Evolutionary conservation across 2,888 invertebrate genomes (phyloP).

Genomic region (Electrophaes corylata): DNA sequence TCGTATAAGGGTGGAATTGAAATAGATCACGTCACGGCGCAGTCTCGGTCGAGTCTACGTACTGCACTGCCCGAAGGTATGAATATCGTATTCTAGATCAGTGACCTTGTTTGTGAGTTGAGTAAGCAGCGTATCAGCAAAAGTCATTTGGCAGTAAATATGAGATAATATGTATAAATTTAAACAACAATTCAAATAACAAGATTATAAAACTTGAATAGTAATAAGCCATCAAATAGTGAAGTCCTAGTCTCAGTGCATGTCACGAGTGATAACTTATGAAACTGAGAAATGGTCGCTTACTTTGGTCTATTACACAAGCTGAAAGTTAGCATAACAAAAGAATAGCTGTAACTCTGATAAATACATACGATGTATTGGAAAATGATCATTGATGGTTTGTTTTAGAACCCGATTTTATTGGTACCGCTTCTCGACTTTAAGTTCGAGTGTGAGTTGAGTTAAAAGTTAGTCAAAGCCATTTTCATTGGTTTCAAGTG

Average conservation of each 20-base stretch:
- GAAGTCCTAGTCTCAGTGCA: too few species aligned
- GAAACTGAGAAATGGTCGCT: too few species aligned
- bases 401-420: constrained; percentile 62
- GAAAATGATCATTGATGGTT: constrained; percentile 38
- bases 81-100: constrained; percentile 45
- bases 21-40: constrained; percentile 46
- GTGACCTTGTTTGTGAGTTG: constrained; percentile 49
- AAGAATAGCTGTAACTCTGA: too few species aligned
- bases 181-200: too few species aligned
- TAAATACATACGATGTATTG: neutral
- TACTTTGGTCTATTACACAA: too few species aligned
- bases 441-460: constrained; percentile 49
- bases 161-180: too few species aligned
- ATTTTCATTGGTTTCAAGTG: constrained; percentile 33
- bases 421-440: constrained; percentile 63
- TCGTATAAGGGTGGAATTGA: constrained; percentile 58
- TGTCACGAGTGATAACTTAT: too few species aligned
- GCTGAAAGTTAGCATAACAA: too few species aligned
- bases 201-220: too few species aligned
- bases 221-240: too few species aligned
- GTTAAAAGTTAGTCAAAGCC: constrained; percentile 47
- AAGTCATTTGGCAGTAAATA: too few species aligned
- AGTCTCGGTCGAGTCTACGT: constrained; percentile 64
- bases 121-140: neutral
- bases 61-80: constrained; percentile 50